Evolutionary conservation across 2,113 vertebrate species (phyloP).

Genomic region (Andinoacara biseriatus): DNA sequence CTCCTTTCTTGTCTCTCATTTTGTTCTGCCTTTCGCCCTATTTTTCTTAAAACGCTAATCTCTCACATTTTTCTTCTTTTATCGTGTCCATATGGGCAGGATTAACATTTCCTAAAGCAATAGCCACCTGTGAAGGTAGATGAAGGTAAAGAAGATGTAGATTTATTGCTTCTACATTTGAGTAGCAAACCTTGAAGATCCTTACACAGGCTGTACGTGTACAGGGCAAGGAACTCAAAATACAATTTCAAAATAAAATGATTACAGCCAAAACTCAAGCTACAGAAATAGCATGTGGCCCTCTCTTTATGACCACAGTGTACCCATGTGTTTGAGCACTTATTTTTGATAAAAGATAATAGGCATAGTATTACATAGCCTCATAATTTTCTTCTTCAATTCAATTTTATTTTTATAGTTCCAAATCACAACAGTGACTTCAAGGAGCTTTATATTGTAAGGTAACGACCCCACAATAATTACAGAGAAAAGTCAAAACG

Average conservation of each 20-base stretch:
- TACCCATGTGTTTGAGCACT: background rate
- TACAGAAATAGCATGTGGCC: background rate
- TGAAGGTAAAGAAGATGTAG: constrained; percentile 30
- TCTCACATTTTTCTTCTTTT: constrained; percentile 18
- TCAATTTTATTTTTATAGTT: too few species aligned
- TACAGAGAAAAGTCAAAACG: too few species aligned
- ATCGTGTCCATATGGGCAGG: constrained; percentile 22
- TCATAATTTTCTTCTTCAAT: too few species aligned
- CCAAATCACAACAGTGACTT: too few species aligned
- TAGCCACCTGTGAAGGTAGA: constrained; percentile 43
- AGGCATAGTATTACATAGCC: too few species aligned
- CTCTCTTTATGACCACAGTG: background rate
- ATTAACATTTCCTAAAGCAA: constrained; percentile 42
- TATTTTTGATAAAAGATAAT: too few species aligned
- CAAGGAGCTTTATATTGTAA: too few species aligned
- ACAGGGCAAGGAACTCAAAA: background rate
- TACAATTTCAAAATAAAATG: background rate
- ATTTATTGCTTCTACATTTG: constrained; percentile 31
- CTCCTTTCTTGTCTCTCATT: constrained; percentile 20
- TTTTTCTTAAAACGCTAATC: constrained; percentile 23
- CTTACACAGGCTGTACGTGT: background rate
- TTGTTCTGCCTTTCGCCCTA: background rate
- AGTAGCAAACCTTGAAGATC: constrained; percentile 16
- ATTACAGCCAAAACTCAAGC: background rate
- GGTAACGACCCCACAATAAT: too few species aligned